phyloP scores from a whole-genome alignment of 1,140 invertebrate species.

The Galleria mellonella region DNA sequence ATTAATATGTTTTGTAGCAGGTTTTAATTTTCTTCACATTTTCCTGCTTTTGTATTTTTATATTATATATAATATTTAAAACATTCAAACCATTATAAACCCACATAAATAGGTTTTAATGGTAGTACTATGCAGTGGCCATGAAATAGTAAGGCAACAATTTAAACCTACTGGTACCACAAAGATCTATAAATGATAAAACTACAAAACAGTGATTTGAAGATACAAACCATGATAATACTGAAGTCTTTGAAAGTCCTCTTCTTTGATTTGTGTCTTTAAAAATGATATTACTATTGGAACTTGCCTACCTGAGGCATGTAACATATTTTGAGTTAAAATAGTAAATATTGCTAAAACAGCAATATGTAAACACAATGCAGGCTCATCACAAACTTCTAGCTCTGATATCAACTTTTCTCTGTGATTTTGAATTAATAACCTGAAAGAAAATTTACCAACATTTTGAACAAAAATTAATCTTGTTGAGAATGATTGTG shows the following conservation, averaged over 20 bases:
- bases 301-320: constrained; percentile 94
- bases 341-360: constrained; percentile 88
- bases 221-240: constrained; percentile 83
- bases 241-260: constrained; percentile 78
- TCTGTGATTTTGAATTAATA: constrained; percentile 83
- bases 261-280: constrained; percentile 78
- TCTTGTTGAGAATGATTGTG: too few species aligned
- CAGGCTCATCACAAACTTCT: constrained; percentile 82
- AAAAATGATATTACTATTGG: constrained; percentile 85
- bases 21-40: not conserved
- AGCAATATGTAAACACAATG: constrained; percentile 88
- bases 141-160: too few species aligned
- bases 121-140: too few species aligned
- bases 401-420: constrained; percentile 88
- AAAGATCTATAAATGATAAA: not conserved
- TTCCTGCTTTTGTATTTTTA: not conserved
- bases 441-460: constrained; percentile 31
- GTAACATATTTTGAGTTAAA: constrained; percentile 86
- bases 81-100: too few species aligned
- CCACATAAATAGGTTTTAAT: too few species aligned
- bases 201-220: not conserved
- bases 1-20: not conserved
- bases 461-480: too few species aligned
- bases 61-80: too few species aligned
- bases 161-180: too few species aligned